Evolutionary conservation across 2,113 vertebrate genomes (phyloP), one percentile per base, ranked within the genome.

Genomic region (Vireo altiloquus): DNA sequence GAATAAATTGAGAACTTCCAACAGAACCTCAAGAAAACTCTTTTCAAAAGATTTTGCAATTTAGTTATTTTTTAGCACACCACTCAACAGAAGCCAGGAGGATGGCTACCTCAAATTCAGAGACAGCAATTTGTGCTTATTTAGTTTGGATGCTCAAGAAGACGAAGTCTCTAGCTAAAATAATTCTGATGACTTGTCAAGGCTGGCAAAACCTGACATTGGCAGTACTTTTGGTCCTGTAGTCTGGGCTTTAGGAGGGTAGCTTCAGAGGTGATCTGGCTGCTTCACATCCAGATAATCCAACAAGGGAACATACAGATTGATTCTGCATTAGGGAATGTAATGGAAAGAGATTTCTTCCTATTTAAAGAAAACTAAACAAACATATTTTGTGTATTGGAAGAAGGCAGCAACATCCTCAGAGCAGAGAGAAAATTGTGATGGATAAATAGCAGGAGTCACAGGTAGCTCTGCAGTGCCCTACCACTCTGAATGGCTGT

Each of bases 171-270:
- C 49, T 79, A 75, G 72, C 37, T 81, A 79, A 91, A 87, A 80
- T 64, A 89, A 92, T 76, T 91, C 78, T 77, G 63, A 74, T 90
- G 70, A 91, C 50, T 76, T 86, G 68, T 86, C 66, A 94, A 71
- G 30, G 10, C 12, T 85, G 87, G 79, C 61, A 84, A 91, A 87
- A 87, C 31, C 52, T 82, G 65, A 75, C 47, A 21, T 47, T 91
- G 68, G 82, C 82, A 89, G 80, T 63, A 59, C 83, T 68, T 89
- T 78, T 89, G 57, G 70, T 82, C 25, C 57, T 39, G 11, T 22
- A 70, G 31, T 72, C n/a, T 88, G 71, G 54, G 66, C 42, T 88
- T 76, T 49, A 87, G 42, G 33, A 65, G 27, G 5, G 27, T 61
- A 27, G 30, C 69, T 87, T 85, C 16, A 37, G 63, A 59, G n/a